Evolutionary conservation across 2,888 invertebrate species (phyloP).

Genomic region (Mythimna pallens): DNA sequence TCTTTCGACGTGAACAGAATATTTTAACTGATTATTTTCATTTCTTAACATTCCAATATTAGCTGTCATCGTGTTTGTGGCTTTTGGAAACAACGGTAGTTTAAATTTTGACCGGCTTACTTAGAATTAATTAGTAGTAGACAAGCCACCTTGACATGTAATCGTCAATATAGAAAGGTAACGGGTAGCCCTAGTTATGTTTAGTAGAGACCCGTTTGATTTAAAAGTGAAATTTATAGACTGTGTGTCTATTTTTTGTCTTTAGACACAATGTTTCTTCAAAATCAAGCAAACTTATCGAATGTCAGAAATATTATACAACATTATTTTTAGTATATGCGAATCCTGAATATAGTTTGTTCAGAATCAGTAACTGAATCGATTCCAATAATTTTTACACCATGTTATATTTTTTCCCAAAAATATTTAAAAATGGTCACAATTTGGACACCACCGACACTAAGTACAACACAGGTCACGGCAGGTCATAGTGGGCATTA

Average conservation of each 20-base stretch:
- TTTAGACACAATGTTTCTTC: background rate
- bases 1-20: conserved; percentile 72
- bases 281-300: background rate
- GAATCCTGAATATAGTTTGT: too few relatives aligned
- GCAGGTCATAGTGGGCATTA: too few relatives aligned
- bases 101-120: conserved; percentile 16
- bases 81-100: conserved; percentile 41
- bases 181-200: background rate
- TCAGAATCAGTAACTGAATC: too few relatives aligned
- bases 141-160: background rate
- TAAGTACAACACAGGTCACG: too few relatives aligned
- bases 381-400: too few relatives aligned
- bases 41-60: conserved; percentile 63
- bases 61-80: conserved; percentile 52
- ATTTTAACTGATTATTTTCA: conserved; percentile 67
- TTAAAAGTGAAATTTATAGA: conserved; percentile 1
- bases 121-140: conserved; percentile 25
- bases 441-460: too few relatives aligned
- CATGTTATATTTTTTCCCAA: too few relatives aligned
- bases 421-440: too few relatives aligned
- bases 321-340: too few relatives aligned
- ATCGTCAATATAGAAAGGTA: background rate
- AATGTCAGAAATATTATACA: background rate
- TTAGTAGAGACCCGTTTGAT: background rate
- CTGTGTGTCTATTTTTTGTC: background rate